Percentiles rank a stretch among this genome's conserved stretches.
Evolutionary conservation across 2,888 invertebrate species (phyloP).

Genomic region (Philonicus albiceps): DNA sequence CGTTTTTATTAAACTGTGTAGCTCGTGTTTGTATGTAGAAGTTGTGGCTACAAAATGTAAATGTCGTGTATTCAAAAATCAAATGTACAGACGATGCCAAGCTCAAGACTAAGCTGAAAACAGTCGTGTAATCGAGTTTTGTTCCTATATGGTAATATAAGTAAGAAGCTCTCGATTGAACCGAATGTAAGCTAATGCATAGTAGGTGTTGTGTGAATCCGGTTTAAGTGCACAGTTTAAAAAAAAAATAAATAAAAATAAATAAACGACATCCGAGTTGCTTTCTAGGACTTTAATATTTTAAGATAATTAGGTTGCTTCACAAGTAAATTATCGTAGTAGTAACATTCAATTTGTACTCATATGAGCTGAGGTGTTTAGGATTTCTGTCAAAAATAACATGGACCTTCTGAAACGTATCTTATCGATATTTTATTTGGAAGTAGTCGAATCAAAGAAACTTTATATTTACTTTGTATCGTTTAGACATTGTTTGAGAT

Average conservation of each 20-base stretch:
- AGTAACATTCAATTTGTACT: neutral
- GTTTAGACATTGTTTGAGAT: neutral
- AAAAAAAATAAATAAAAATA: too few species aligned
- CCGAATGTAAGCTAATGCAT: neutral
- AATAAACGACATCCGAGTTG: neutral
- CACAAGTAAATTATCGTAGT: neutral
- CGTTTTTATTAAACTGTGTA: conserved; percentile 31
- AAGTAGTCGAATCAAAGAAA: neutral
- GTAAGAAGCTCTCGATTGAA: neutral
- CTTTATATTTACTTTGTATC: neutral
- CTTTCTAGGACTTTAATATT: conserved; percentile 11
- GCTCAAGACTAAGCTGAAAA: neutral
- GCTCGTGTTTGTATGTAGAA: neutral
- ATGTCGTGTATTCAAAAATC: neutral
- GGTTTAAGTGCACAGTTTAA: conserved; percentile 8
- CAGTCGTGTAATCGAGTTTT: conserved; percentile 6
- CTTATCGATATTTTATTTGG: neutral
- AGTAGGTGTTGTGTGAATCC: conserved; percentile 19
- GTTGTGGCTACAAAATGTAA: conserved; percentile 1
- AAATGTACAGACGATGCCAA: neutral
- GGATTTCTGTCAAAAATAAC: conserved; percentile 2
- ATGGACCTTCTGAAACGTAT: neutral
- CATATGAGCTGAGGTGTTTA: neutral
- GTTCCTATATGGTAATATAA: conserved; percentile 22
- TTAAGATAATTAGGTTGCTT: conserved; percentile 27